Base-by-base conservation (phyloP, 2,888 invertebrate genomes). In the Melangyna quadrimaculata region DNA sequence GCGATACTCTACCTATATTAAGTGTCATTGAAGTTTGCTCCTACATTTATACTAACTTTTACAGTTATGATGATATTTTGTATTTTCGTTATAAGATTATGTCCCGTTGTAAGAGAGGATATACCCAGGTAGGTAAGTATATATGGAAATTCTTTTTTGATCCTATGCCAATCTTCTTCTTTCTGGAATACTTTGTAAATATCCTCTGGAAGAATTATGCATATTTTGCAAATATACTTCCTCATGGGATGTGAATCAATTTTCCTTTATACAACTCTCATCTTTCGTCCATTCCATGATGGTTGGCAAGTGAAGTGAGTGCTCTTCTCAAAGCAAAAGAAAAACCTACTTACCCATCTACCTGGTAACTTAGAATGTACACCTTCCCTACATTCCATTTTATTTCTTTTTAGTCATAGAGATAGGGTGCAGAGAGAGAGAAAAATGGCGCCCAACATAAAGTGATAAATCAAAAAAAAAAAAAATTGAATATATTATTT, bases 191-290 rank as follows among this genome's bases (percentile, higher is more conserved):
- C 75, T 79, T 69, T 69, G 22, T 80, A 59, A 74, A 72, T 29
- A 80, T 32, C 24, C 48, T 69, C 67, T 77, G n/a, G 24, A 71
- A 55, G 78, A 78, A 86, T 78, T 81, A 81, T 86, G 86, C 86
- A 86, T 78, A 86, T 81, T 73, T 78, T 73, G 81, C 81, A 86
- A 80, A 86, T 86, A 78, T 65, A 67, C 86, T 86, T 86, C 81
- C 86, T 65, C 78, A 70, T 81, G 73, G 73, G 73, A 74, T 70
- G 57, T 24, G 51, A 86, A 86, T 81, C 81, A 80, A 78, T 74
- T 78, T 78, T 29, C 17, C 35, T 70, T n/a, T n/a, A n/a, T 53
- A 35, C 35, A 45, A 67, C 35, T 51, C 51, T 51, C 51, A 65
- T 51, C 19, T n/a, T n/a, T 10, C 22, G 19, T 22, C 17, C 35